A percentile compares a stretch with the other conserved stretches of the same genome.
Conservation (phyloP, 2,797 vertebrate genomes). For the Champsocephalus gunnari region DNA sequence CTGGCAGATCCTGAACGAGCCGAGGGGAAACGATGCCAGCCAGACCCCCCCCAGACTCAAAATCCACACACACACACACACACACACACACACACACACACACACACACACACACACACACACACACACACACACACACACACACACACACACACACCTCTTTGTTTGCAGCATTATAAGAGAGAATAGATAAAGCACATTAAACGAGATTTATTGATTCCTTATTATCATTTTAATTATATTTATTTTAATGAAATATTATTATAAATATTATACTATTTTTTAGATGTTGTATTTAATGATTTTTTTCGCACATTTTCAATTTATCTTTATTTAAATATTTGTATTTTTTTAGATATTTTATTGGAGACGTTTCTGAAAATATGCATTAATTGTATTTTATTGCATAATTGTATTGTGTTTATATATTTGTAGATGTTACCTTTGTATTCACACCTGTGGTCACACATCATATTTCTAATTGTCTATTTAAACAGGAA, state of each 20-base stretch:
- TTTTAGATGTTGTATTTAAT: conserved; percentile 24
- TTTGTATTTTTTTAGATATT: too few relatives aligned
- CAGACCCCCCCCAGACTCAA: conserved; percentile 54
- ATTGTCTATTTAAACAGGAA: background rate
- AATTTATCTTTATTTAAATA: too few relatives aligned
- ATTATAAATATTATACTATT: conserved; percentile 30
- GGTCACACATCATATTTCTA: too few relatives aligned
- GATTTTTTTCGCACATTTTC: background rate
- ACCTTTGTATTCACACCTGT: too few relatives aligned
- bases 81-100: too few relatives aligned
- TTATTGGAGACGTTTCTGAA: too few relatives aligned
- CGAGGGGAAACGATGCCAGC: conserved; percentile 84
- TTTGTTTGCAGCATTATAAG: conserved; percentile 76
- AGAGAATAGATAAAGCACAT: conserved; percentile 5
- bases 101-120: too few relatives aligned
- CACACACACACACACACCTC: conserved; percentile 13
- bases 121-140: too few relatives aligned
- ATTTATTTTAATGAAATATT: conserved; percentile 37
- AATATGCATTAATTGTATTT: too few relatives aligned
- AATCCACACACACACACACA: too few relatives aligned
- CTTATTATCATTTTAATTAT: conserved; percentile 45
- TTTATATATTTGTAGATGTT: too few relatives aligned
- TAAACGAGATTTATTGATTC: conserved; percentile 17
- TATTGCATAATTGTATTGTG: too few relatives aligned
- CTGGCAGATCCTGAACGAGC: conserved; percentile 85